These are phyloP conservation scores for Diglossa cyanea DNA, from an alignment of 2,797 vertebrate genomes.

Conservation along the genomic window DNA sequence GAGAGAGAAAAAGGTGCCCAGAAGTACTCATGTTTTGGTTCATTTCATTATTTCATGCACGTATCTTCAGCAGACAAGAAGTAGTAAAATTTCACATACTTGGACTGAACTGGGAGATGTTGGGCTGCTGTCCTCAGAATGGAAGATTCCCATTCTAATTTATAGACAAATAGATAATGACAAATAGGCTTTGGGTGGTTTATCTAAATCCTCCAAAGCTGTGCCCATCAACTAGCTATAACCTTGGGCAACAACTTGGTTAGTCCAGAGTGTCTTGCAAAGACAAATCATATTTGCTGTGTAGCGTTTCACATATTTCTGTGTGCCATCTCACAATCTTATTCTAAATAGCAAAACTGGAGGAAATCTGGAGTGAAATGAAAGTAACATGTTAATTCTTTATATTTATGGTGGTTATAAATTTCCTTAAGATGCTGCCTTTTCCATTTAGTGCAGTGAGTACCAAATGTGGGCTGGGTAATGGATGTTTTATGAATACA, in stretches of 20 bases:
- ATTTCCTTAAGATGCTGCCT: neutral
- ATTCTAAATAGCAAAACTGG: neutral
- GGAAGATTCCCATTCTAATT: neutral
- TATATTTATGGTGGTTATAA: slow-evolving; percentile 11
- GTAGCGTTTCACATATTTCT: neutral
- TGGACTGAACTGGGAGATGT: fast-evolving
- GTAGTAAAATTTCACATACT: neutral
- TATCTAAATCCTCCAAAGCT: slow-evolving; percentile 20
- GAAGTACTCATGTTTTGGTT: neutral
- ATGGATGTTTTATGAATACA: slow-evolving; percentile 19
- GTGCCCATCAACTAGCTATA: neutral
- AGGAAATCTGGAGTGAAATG: neutral
- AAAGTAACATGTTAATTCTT: slow-evolving; percentile 1
- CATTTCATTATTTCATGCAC: neutral
- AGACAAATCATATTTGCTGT: neutral
- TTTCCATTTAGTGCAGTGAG: neutral
- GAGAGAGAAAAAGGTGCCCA: neutral
- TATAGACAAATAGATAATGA: neutral
- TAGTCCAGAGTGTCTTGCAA: neutral
- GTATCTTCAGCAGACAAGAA: neutral
- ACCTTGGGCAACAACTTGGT: neutral
- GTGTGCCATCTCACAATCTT: neutral
- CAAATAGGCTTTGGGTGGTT: slow-evolving; percentile 5
- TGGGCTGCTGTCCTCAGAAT: neutral
- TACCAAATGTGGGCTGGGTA: neutral